These are phyloP conservation scores for Autographa pulchrina DNA, from an alignment of 2,888 invertebrate species.

Conservation along the genomic window DNA sequence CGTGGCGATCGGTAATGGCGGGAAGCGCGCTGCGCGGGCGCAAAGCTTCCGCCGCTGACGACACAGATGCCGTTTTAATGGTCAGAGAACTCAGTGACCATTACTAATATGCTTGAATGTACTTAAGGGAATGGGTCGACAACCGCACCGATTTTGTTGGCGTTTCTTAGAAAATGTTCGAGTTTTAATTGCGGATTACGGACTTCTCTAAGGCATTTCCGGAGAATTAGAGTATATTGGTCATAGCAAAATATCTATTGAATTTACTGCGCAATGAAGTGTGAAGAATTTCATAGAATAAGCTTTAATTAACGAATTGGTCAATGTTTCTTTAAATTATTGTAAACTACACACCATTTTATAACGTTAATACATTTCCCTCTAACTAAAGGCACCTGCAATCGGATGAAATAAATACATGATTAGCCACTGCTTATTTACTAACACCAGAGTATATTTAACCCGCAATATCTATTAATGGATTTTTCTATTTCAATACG, in stretches of 20 bases:
- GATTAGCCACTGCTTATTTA: background rate
- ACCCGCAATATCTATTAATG: background rate
- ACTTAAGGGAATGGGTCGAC: conserved; percentile 59
- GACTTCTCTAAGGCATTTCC: background rate
- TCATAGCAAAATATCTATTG: background rate
- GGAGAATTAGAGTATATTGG: background rate
- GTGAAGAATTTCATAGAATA: background rate
- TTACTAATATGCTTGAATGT: conserved; percentile 60
- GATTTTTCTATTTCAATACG: background rate
- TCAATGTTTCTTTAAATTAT: too few relatives aligned
- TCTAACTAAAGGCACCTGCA: background rate
- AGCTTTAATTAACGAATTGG: background rate
- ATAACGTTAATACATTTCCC: too few relatives aligned
- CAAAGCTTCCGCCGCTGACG: conserved; percentile 57
- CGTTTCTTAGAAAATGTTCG: conserved; percentile 11
- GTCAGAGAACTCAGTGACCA: conserved; percentile 61
- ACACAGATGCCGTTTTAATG: conserved; percentile 66
- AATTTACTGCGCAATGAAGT: background rate
- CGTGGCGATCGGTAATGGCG: conserved; percentile 59
- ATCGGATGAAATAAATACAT: background rate
- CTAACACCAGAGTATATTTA: background rate
- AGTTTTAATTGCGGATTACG: background rate
- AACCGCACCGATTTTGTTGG: conserved; percentile 39
- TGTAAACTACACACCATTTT: too few relatives aligned
- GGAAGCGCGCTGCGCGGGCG: conserved; percentile 52